phyloP scores from a whole-genome alignment of 2,797 vertebrate genomes.

The Helarctos malayanus region DNA sequence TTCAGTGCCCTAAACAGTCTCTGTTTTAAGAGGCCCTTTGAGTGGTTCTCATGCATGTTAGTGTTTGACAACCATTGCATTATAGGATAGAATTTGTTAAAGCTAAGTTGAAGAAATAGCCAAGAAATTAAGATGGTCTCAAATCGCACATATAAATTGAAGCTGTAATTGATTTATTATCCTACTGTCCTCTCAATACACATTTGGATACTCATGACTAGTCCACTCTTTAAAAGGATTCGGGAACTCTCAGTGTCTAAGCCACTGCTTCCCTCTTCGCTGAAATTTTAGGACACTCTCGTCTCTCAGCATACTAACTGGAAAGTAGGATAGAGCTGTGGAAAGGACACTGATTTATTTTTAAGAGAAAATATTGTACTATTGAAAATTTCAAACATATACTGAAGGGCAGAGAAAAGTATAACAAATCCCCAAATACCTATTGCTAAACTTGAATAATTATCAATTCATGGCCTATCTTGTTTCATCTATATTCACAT shows the following conservation, averaged over 20 bases:
- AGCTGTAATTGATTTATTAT: not conserved
- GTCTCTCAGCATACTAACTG: not conserved
- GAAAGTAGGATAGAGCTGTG: not conserved
- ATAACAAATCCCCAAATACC: not conserved
- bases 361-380: not conserved
- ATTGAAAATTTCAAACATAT: not conserved
- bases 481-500: not conserved
- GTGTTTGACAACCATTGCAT: not conserved
- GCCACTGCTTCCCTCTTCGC: not conserved
- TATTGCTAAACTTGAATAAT: not conserved
- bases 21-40: not conserved
- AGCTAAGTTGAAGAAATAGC: slow-evolving; percentile 2
- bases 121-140: not conserved
- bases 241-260: not conserved
- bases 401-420: not conserved
- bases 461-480: not conserved
- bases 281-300: not conserved
- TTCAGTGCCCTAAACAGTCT: not conserved
- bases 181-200: not conserved
- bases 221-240: not conserved
- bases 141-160: not conserved
- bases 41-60: not conserved
- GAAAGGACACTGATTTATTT: not conserved
- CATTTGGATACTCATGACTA: not conserved
- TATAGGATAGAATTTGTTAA: not conserved